Conservation (phyloP, 2,888 invertebrate genomes). For the Hydraecia micacea region DNA sequence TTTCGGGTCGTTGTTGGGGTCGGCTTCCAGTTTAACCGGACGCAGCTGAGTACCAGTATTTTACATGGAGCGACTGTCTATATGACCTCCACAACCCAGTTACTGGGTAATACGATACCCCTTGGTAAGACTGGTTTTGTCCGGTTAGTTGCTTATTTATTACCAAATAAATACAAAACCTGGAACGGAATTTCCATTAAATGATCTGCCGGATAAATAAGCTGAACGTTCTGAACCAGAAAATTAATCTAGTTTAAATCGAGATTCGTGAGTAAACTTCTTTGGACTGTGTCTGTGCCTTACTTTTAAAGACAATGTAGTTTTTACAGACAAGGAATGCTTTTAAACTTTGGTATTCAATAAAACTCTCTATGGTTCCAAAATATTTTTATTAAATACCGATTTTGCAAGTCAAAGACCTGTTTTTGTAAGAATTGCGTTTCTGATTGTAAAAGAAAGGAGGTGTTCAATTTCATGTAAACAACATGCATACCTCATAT, state of each 20-base stretch:
- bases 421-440: neutral
- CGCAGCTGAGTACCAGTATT: too few species aligned
- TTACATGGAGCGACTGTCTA: too few species aligned
- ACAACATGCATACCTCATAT: neutral
- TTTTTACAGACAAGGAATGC: neutral
- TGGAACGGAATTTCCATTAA: neutral
- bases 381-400: neutral
- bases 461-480: neutral
- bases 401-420: too few species aligned
- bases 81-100: too few species aligned
- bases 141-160: neutral
- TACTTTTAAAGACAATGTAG: neutral
- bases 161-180: neutral
- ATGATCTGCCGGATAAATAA: neutral
- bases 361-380: neutral
- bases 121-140: too few species aligned
- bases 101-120: too few species aligned
- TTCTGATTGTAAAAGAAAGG: neutral
- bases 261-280: conserved; percentile 15
- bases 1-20: too few species aligned
- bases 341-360: neutral
- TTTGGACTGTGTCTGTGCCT: neutral
- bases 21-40: too few species aligned
- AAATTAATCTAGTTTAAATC: conserved; percentile 23
- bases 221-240: neutral